Percentiles rank a stretch among this genome's conserved stretches.
phyloP scores from a whole-genome alignment of 1,140 invertebrate genomes.

The Calephelis virginiensis region DNA sequence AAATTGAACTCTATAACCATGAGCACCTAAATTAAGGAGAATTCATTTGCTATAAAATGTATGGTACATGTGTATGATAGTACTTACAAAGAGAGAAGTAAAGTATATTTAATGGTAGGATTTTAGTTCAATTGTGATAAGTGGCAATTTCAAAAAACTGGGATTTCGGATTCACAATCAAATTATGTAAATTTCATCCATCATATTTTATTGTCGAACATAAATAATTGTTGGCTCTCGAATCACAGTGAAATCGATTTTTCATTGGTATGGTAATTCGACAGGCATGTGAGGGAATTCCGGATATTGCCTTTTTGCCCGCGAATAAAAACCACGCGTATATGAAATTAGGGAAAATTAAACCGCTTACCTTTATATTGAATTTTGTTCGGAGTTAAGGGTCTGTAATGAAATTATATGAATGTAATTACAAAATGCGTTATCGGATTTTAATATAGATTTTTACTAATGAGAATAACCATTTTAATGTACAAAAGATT shows the following conservation, averaged over 20 bases:
- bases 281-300: slow-evolving; percentile 23
- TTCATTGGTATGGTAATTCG: slow-evolving; percentile 27
- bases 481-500: no score
- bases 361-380: not conserved
- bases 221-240: slow-evolving; percentile 32
- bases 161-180: slow-evolving; percentile 23
- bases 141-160: slow-evolving; percentile 29
- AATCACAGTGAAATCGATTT: slow-evolving; percentile 32
- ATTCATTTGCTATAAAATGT: no score
- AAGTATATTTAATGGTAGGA: no score
- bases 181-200: slow-evolving; percentile 36
- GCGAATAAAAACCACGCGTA: slow-evolving; percentile 24
- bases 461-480: not conserved
- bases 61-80: no score
- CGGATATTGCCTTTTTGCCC: slow-evolving; percentile 28
- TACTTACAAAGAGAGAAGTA: no score
- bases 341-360: slow-evolving; percentile 22
- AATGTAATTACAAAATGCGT: not conserved
- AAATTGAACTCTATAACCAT: no score
- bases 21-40: no score
- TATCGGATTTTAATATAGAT: not conserved
- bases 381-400: not conserved
- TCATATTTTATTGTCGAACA: slow-evolving; percentile 36
- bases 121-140: slow-evolving; percentile 23
- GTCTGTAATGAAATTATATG: not conserved